A percentile compares a stretch with the other conserved stretches of the same genome.
These are phyloP conservation scores for Planococcus citri DNA, from an alignment of 1,140 invertebrate species.

Conservation along the genomic window DNA sequence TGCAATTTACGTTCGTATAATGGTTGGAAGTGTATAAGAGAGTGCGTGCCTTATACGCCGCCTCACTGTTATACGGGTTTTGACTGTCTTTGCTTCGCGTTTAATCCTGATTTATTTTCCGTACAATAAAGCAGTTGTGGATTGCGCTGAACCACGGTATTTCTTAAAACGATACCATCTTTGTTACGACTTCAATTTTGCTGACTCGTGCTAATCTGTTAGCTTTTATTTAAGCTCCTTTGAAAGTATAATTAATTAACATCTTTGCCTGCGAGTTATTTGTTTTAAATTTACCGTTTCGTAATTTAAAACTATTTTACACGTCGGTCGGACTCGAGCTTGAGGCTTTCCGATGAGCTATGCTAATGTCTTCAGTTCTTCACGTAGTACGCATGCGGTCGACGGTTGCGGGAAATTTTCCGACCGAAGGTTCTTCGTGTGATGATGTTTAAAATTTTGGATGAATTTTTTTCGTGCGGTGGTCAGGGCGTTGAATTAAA, in stretches of 20 bases:
- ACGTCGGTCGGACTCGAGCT: neutral
- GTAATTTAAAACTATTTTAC: slow-evolving; percentile 1
- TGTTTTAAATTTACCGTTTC: slow-evolving; percentile 4
- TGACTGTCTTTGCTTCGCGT: slow-evolving; percentile 6
- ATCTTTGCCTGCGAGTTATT: slow-evolving; percentile 2
- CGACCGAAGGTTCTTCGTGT: no score
- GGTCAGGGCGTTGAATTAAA: no score
- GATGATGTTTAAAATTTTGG: no score
- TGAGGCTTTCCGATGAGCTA: no score
- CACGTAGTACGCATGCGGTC: no score
- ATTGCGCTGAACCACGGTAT: neutral
- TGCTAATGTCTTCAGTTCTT: no score
- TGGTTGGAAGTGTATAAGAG: neutral
- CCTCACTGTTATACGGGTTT: neutral
- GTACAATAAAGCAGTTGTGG: neutral
- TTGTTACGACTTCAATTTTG: slow-evolving; percentile 18
- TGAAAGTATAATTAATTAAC: slow-evolving; percentile 21
- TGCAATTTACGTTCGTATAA: slow-evolving; percentile 5
- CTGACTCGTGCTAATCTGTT: slow-evolving; percentile 19
- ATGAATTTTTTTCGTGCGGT: no score
- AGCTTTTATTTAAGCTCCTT: slow-evolving; percentile 12
- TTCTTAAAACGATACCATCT: slow-evolving; percentile 16
- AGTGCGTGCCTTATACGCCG: neutral
- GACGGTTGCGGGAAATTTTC: no score
- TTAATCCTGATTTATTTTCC: slow-evolving; percentile 20